A percentile compares a stretch with the other conserved stretches of the same genome.
phyloP scores from a whole-genome alignment of 2,888 invertebrate genomes.

The Cryptophagus acutangulus region DNA sequence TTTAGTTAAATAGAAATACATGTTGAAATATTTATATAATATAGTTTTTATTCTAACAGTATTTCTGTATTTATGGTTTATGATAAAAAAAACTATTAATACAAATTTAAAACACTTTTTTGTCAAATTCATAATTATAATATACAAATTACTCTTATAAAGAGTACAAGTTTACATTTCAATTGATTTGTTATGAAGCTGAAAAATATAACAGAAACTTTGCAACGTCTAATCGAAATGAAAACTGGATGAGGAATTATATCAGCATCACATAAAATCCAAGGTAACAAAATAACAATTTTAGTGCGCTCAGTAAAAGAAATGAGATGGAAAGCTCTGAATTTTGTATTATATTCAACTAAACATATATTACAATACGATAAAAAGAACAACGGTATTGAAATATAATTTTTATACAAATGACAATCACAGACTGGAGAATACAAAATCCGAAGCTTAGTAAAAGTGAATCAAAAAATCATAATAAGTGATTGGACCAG shows the following conservation, averaged over 20 bases:
- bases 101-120: conserved; percentile 2
- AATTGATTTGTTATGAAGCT: too few species aligned
- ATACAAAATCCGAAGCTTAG: conserved; percentile 41
- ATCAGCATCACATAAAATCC: too few species aligned
- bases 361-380: conserved; percentile 39
- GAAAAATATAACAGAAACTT: too few species aligned
- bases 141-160: conserved; percentile 36
- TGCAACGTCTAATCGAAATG: too few species aligned
- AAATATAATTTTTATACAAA: conserved; percentile 40
- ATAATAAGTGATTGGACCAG: too few species aligned
- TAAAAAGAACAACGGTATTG: conserved; percentile 43
- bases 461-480: conserved; percentile 14
- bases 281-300: too few species aligned
- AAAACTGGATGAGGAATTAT: too few species aligned
- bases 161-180: conserved; percentile 35
- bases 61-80: too few species aligned
- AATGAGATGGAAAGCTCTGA: conserved; percentile 36
- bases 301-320: too few species aligned
- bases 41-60: too few species aligned
- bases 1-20: too few species aligned
- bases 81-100: not conserved
- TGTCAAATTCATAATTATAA: conserved; percentile 26
- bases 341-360: conserved; percentile 38
- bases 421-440: conserved; percentile 43
- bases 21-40: too few species aligned